phyloP scores from a whole-genome alignment of 1,140 invertebrate species.

The Muscidifurax raptorellus region DNA sequence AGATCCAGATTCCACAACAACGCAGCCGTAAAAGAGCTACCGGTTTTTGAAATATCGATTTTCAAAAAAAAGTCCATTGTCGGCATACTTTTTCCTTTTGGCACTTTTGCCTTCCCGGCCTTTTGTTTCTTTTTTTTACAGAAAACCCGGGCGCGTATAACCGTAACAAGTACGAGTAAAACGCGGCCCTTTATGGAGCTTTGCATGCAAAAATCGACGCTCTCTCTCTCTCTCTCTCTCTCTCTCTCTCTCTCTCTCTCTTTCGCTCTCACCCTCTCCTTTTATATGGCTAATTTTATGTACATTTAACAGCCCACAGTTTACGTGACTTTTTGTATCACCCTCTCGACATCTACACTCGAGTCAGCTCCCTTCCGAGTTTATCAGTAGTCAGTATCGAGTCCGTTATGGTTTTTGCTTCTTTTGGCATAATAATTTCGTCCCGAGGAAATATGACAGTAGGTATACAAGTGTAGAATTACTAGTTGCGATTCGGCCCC shows the following conservation, averaged over 20 bases:
- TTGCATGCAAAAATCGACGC: not conserved
- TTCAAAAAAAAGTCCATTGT: no score
- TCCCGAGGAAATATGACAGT: no score
- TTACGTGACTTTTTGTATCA: slow-evolving; percentile 12
- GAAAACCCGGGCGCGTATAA: not conserved
- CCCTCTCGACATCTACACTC: not conserved
- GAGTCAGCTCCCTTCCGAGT: not conserved
- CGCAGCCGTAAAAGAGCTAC: no score
- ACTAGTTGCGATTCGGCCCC: not conserved
- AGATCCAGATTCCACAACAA: no score
- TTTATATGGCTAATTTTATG: slow-evolving; percentile 22
- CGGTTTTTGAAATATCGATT: no score
- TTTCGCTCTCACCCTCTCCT: not conserved
- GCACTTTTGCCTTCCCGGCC: no score
- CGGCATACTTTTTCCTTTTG: no score
- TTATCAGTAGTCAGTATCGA: not conserved
- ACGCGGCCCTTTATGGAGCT: not conserved
- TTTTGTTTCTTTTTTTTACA: no score
- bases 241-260: no score
- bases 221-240: not conserved
- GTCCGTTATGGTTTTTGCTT: not conserved
- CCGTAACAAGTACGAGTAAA: not conserved
- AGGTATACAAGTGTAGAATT: not conserved
- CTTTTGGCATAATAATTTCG: not conserved
- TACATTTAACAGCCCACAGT: not conserved